Conservation (phyloP, 2,888 invertebrate genomes). For the Tenthredo distinguenda region DNA sequence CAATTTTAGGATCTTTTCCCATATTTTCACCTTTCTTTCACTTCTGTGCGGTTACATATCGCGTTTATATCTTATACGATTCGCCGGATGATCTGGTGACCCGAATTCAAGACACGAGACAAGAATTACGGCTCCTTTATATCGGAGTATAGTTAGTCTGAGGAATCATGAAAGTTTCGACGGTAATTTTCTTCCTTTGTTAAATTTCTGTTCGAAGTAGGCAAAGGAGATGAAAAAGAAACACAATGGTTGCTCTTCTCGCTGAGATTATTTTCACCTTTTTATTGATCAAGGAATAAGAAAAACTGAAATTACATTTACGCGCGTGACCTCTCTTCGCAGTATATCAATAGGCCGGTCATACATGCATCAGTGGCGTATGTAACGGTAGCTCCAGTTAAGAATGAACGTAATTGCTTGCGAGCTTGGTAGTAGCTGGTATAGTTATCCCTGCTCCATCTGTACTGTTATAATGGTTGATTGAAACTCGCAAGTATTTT, state of each 20-base stretch:
- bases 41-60: not conserved
- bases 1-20: not conserved
- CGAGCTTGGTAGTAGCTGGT: slow-evolving; percentile 6
- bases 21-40: not conserved
- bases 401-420: slow-evolving; percentile 50
- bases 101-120: slow-evolving; percentile 40
- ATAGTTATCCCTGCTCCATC: slow-evolving; percentile 18
- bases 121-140: not conserved
- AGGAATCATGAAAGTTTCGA: not conserved
- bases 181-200: not conserved
- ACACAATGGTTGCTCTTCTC: not conserved
- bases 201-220: not conserved
- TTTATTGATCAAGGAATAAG: not conserved
- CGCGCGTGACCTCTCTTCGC: not conserved
- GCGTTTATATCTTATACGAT: not conserved
- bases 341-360: slow-evolving; percentile 49
- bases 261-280: not conserved
- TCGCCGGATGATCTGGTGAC: slow-evolving; percentile 38
- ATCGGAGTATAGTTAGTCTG: not conserved
- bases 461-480: slow-evolving; percentile 50
- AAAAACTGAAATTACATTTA: slow-evolving; percentile 10
- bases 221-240: not conserved
- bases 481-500: slow-evolving; percentile 47
- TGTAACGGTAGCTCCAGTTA: slow-evolving; percentile 51
- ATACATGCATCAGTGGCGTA: slow-evolving; percentile 36